phyloP scores from a whole-genome alignment of 2,888 invertebrate genomes.

The Agrotis exclamationis region DNA sequence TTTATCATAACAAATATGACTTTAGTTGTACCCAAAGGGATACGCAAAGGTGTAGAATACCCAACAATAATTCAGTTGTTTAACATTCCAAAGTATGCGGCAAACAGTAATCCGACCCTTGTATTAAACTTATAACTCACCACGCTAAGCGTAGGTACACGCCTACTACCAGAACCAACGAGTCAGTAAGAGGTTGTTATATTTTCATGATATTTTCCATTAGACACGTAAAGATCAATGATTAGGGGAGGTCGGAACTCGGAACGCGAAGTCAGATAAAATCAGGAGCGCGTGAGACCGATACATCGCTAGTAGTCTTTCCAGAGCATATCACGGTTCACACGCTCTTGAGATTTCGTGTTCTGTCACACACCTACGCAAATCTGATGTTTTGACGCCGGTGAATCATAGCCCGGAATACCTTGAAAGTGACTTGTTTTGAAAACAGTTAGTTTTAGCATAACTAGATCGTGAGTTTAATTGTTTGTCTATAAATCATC shows the following conservation, averaged over 20 bases:
- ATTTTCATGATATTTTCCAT: slow-evolving; percentile 72
- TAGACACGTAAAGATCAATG: slow-evolving; percentile 79
- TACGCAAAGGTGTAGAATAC: background rate
- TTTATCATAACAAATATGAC: slow-evolving; percentile 8
- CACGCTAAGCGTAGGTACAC: background rate
- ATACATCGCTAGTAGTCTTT: slow-evolving; percentile 77
- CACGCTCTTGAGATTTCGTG: slow-evolving; percentile 80
- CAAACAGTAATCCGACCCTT: background rate
- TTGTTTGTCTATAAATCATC: slow-evolving; percentile 72
- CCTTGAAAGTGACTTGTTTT: slow-evolving; percentile 63
- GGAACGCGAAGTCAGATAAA: slow-evolving; percentile 77
- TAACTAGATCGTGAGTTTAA: slow-evolving; percentile 47
- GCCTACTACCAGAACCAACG: background rate
- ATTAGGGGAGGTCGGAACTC: slow-evolving; percentile 77
- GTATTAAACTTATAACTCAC: background rate
- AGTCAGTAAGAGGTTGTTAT: slow-evolving; percentile 29
- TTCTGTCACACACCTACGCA: slow-evolving; percentile 82
- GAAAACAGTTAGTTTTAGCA: slow-evolving; percentile 41
- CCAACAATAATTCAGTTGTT: background rate
- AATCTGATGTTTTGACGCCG: slow-evolving; percentile 68
- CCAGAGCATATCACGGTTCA: slow-evolving; percentile 74
- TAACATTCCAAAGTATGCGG: background rate
- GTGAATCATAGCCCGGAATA: slow-evolving; percentile 72
- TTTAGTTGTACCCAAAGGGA: background rate
- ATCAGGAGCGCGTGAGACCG: slow-evolving; percentile 85